Evolutionary conservation across 2,888 invertebrate species (phyloP), one percentile per base, ranked within the genome.

Genomic region (Xanthostigma xanthostigma): DNA sequence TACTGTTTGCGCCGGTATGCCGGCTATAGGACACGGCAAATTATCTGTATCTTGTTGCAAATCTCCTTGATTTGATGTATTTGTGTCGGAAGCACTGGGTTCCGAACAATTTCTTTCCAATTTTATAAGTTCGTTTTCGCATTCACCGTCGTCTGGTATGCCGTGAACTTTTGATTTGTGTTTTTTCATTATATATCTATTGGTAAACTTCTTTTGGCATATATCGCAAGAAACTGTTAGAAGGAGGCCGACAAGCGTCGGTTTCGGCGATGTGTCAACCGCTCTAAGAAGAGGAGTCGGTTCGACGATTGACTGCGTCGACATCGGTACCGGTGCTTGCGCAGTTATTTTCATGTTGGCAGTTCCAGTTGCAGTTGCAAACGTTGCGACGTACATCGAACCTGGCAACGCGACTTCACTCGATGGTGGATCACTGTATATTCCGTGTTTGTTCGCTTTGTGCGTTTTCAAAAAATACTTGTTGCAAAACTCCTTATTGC

Each of bases 401-500:
- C 41, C 41, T 8, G 41, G 41, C 33, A 13, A 35, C 36, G 44
- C 12, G n/a, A 42, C 39, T 46, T 55, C 59, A 4, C 56, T 51
- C 36, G 53, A 50, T 11, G 62, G 59, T 34, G 61, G 61, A 54
- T 68, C 67, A 37, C 63, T 59, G 54, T 90, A 91, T 56, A 96
- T 92, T 34, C 94, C 94, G 66, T 97, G 96, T 63, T 94, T 95
- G 67, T 95, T 95, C 36, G 95, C 93, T 66, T 93, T 92, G 72
- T 97, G 96, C 50, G 96, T 96, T 69, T 96, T 95, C 33, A 97
- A 74, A 68, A 95, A 96, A 70, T 96, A 95, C 65, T 95, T 95
- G 73, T 96, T 95, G 72, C 96, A 96, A 69, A 97, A 97, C 70
- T 96, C 96, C 65, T 95, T 93, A 71, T 95, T 93, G 75, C 97